Evolutionary conservation across 2,888 invertebrate species (phyloP).

Genomic region (Heterodera filipjevi): DNA sequence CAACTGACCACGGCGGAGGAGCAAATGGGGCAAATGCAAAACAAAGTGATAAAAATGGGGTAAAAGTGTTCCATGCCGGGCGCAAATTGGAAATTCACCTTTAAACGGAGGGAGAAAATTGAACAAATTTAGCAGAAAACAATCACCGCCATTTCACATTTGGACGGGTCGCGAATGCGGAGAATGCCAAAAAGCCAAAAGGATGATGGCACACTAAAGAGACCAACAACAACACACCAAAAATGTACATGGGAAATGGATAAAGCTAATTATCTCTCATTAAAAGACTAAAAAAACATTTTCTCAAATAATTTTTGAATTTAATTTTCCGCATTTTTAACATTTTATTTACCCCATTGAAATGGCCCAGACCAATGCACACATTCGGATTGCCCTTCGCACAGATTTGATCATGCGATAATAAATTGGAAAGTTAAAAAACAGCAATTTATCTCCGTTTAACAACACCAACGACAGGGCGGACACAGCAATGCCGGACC

Average conservation of each 20-base stretch:
- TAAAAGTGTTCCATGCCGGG: conserved; percentile 3
- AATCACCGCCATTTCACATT: neutral
- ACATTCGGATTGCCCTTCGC: conserved; percentile 15
- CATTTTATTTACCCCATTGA: conserved; percentile 1
- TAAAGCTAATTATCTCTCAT: too few relatives aligned
- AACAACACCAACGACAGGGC: conserved; percentile 24
- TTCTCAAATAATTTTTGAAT: neutral
- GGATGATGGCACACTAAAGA: neutral
- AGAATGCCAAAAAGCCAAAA: conserved; percentile 1
- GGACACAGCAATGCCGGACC: conserved; percentile 23
- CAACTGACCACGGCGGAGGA: conserved; percentile 25
- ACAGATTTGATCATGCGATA: conserved; percentile 26
- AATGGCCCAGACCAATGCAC: neutral
- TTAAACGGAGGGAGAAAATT: neutral
- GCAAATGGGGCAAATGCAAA: conserved; percentile 23
- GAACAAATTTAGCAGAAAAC: too few relatives aligned
- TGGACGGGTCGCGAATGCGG: neutral
- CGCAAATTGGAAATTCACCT: neutral
- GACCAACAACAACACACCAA: too few relatives aligned
- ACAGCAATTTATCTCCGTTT: conserved; percentile 24
- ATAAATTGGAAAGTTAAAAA: conserved; percentile 23
- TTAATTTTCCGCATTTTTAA: neutral
- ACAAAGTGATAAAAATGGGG: neutral
- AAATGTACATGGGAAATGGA: neutral
- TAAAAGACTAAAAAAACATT: too few relatives aligned